A percentile compares a stretch with the other conserved stretches of the same genome.
phyloP scores from a whole-genome alignment of 1,140 invertebrate genomes.

The Orchesella cincta region DNA sequence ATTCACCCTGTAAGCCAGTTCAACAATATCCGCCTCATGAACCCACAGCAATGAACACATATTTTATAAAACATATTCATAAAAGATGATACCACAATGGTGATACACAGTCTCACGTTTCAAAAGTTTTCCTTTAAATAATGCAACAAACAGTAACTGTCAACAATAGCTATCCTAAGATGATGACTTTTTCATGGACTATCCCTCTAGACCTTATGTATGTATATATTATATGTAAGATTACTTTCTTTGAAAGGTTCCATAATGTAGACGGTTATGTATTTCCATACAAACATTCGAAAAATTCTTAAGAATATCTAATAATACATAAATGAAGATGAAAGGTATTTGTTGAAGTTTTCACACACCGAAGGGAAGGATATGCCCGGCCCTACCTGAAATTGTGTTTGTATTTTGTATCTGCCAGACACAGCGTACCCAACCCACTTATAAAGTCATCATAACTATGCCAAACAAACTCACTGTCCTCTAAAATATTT shows the following conservation, averaged over 20 bases:
- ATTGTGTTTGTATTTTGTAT: neutral
- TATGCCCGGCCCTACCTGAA: neutral
- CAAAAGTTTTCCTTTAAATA: too few species aligned
- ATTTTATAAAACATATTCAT: neutral
- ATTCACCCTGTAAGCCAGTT: too few species aligned
- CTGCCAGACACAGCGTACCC: neutral
- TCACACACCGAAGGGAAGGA: too few species aligned
- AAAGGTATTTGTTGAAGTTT: too few species aligned
- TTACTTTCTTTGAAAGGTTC: too few species aligned
- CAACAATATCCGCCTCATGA: too few species aligned
- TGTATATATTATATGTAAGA: neutral
- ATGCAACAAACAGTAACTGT: neutral
- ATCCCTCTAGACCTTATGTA: neutral
- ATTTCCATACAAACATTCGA: neutral
- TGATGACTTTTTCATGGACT: slow-evolving; percentile 43
- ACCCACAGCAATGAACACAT: neutral
- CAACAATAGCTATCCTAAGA: slow-evolving; percentile 6
- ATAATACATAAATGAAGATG: too few species aligned
- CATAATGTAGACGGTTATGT: too few species aligned
- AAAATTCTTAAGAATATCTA: neutral
- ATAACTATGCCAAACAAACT: neutral
- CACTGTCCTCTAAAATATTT: neutral
- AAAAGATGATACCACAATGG: neutral
- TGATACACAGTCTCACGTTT: too few species aligned
- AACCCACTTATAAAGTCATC: neutral